These are phyloP conservation scores for Agrenia bidenticulata DNA, from an alignment of 2,888 invertebrate genomes.

Conservation along the genomic window DNA sequence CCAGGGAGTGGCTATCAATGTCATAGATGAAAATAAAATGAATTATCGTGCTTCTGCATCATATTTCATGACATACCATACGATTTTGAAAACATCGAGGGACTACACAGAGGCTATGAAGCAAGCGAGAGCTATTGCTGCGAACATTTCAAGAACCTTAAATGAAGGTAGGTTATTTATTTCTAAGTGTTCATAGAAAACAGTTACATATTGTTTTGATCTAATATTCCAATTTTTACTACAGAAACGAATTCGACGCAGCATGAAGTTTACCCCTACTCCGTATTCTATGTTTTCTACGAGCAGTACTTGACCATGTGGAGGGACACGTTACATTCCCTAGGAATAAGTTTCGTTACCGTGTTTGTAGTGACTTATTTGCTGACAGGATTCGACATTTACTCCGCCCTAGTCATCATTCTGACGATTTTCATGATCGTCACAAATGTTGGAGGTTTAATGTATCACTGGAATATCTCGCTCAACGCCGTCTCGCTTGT, in stretches of 20 bases:
- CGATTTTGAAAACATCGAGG: constrained; percentile 71
- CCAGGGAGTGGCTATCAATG: constrained; percentile 62
- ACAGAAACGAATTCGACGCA: constrained; percentile 48
- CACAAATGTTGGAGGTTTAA: constrained; percentile 80
- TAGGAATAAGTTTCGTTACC: constrained; percentile 83
- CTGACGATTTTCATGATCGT: constrained; percentile 76
- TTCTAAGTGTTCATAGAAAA: not conserved
- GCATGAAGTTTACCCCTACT: constrained; percentile 52
- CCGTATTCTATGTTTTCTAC: constrained; percentile 52
- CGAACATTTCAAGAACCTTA: constrained; percentile 72
- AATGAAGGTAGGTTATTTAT: constrained; percentile 57
- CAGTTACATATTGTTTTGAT: not conserved
- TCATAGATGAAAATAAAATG: constrained; percentile 54
- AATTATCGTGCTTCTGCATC: constrained; percentile 65
- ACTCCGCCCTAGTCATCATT: constrained; percentile 55
- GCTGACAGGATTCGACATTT: constrained; percentile 81
- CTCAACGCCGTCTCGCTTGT: constrained; percentile 92
- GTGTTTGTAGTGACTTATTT: constrained; percentile 92
- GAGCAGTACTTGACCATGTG: constrained; percentile 93
- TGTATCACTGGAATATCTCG: constrained; percentile 88
- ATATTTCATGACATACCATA: constrained; percentile 90
- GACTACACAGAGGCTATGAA: constrained; percentile 82
- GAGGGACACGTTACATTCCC: constrained; percentile 77
- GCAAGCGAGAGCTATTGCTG: constrained; percentile 72
- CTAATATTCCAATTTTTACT: not conserved